Evolutionary conservation across 2,888 invertebrate genomes (phyloP).

Genomic region (Julus scandinavius): DNA sequence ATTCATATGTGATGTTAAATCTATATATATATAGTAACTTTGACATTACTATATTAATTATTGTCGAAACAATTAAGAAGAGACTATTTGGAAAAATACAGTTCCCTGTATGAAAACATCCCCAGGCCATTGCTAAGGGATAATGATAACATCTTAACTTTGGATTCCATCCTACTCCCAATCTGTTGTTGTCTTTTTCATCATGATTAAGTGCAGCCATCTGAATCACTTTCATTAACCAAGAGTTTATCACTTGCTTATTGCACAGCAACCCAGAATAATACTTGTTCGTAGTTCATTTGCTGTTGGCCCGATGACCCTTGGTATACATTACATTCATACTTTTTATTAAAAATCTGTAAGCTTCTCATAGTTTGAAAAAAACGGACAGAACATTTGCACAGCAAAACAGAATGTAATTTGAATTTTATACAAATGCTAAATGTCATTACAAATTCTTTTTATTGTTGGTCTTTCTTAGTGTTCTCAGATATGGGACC

Average conservation of each 20-base stretch:
- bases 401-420: no score
- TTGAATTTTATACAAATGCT: no score
- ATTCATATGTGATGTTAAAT: background rate
- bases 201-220: background rate
- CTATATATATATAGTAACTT: background rate
- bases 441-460: no score
- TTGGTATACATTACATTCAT: background rate
- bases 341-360: background rate
- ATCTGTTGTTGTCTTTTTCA: background rate
- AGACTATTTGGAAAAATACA: background rate
- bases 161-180: background rate
- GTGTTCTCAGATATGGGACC: no score
- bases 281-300: background rate
- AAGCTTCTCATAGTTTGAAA: background rate
- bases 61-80: background rate
- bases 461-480: no score
- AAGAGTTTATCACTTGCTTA: background rate
- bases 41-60: background rate
- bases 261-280: background rate
- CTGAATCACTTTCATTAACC: slow-evolving; percentile 21
- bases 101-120: background rate
- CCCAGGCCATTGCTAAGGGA: background rate
- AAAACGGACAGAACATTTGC: no score
- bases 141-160: background rate
- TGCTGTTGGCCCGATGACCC: background rate